Evolutionary conservation across 1,140 invertebrate genomes (phyloP).

Genomic region (Drosophila tsacasi): DNA sequence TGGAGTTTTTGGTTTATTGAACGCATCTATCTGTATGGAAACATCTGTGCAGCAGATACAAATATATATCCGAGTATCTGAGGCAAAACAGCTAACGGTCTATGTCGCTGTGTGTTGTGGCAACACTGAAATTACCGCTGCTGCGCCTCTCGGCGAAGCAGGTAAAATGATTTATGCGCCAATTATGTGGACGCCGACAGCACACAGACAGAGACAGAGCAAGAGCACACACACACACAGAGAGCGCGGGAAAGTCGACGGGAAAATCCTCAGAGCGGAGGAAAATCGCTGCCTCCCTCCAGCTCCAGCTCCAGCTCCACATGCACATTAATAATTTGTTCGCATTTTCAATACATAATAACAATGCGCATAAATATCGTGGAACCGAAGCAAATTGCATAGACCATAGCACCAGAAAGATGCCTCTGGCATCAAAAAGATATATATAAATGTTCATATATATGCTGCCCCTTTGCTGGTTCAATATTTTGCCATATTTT

Average conservation of each 20-base stretch:
- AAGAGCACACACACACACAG: not conserved
- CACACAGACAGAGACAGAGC: not conserved
- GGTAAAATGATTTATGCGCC: slow-evolving; percentile 78
- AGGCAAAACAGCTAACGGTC: slow-evolving; percentile 73
- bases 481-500: slow-evolving; percentile 37
- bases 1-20: slow-evolving; percentile 66
- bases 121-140: slow-evolving; percentile 71
- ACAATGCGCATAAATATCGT: slow-evolving; percentile 81
- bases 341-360: slow-evolving; percentile 80
- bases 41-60: slow-evolving; percentile 31
- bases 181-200: slow-evolving; percentile 66
- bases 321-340: slow-evolving; percentile 77
- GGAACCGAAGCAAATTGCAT: slow-evolving; percentile 64
- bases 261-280: slow-evolving; percentile 37
- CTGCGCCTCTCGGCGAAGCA: slow-evolving; percentile 63
- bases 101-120: slow-evolving; percentile 40
- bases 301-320: not conserved
- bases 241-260: slow-evolving; percentile 64
- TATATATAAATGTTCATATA: slow-evolving; percentile 6
- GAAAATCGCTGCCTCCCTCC: not conserved
- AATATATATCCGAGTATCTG: slow-evolving; percentile 48
- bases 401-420: slow-evolving; percentile 39
- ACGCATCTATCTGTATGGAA: slow-evolving; percentile 52
- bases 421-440: slow-evolving; percentile 30
- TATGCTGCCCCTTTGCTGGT: slow-evolving; percentile 9